Evolutionary conservation across 2,797 vertebrate genomes (phyloP).

Genomic region (Ctenopoma multispine): DNA sequence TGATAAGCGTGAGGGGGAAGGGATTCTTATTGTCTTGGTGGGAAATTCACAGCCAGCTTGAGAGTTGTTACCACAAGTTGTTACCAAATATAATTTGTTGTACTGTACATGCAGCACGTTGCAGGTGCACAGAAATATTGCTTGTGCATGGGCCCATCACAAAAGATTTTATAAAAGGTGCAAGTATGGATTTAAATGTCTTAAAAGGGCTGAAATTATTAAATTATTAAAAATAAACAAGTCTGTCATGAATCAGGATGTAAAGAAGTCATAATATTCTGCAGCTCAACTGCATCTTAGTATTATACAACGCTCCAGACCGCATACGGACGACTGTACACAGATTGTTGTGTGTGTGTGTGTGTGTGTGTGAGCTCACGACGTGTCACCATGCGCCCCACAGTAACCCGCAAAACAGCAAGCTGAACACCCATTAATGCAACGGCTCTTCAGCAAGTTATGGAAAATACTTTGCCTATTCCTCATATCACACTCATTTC

Average conservation of each 20-base stretch:
- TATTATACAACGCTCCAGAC: neutral
- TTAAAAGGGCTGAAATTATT: neutral
- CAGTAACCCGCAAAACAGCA: constrained; percentile 33
- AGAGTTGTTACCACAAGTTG: constrained; percentile 36
- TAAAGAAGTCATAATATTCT: neutral
- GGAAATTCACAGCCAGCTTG: constrained; percentile 25
- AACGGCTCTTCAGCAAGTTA: constrained; percentile 31
- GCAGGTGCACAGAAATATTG: constrained; percentile 32
- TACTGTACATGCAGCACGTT: neutral
- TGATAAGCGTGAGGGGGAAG: neutral
- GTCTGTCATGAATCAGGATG: neutral
- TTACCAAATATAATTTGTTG: constrained; percentile 7
- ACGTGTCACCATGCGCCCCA: constrained; percentile 34
- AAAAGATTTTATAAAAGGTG: neutral
- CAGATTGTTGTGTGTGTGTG: constrained; percentile 28
- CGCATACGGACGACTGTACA: constrained; percentile 21
- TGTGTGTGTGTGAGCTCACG: constrained; percentile 29
- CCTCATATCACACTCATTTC: constrained; percentile 40
- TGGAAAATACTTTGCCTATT: constrained; percentile 51
- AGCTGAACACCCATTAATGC: constrained; percentile 26
- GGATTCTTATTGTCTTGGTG: constrained; percentile 4
- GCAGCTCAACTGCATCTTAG: constrained; percentile 1
- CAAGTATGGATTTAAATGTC: neutral
- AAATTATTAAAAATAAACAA: neutral
- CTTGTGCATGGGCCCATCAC: neutral